Conservation (phyloP, 1,140 invertebrate genomes). For the Drosophila micromelanica region DNA sequence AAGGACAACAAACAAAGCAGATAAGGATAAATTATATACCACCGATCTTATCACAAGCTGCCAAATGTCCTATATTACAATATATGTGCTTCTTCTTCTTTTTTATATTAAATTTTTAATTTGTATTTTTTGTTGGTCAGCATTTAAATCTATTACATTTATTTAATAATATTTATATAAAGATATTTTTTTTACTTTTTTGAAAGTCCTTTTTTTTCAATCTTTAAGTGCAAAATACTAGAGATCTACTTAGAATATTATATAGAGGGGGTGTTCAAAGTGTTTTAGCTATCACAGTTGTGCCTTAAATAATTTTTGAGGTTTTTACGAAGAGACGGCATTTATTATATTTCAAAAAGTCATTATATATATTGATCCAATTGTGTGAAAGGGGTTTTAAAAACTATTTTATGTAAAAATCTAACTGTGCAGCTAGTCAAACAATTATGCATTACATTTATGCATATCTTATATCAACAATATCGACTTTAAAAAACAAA, state of each 20-base stretch:
- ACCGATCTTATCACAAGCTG: conserved; percentile 39
- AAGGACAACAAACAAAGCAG: conserved; percentile 37
- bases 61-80: conserved; percentile 11
- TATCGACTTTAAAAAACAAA: too few species aligned
- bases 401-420: too few species aligned
- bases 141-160: conserved; percentile 21
- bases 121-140: conserved; percentile 11
- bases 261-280: not conserved
- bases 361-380: too few species aligned
- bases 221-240: conserved; percentile 1
- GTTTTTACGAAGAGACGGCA: conserved; percentile 5
- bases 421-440: too few species aligned
- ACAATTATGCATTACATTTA: too few species aligned
- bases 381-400: too few species aligned
- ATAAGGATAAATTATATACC: conserved; percentile 37
- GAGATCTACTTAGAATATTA: conserved; percentile 8
- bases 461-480: too few species aligned
- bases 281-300: conserved; percentile 20
- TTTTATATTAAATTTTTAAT: conserved; percentile 6
- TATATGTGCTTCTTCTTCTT: not conserved
- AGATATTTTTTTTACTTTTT: not conserved
- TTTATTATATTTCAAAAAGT: not conserved
- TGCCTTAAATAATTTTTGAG: conserved; percentile 7
- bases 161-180: not conserved
- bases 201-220: not conserved